Conservation (phyloP, 2,888 invertebrate species). For the Dasysyrphus tricinctus region DNA sequence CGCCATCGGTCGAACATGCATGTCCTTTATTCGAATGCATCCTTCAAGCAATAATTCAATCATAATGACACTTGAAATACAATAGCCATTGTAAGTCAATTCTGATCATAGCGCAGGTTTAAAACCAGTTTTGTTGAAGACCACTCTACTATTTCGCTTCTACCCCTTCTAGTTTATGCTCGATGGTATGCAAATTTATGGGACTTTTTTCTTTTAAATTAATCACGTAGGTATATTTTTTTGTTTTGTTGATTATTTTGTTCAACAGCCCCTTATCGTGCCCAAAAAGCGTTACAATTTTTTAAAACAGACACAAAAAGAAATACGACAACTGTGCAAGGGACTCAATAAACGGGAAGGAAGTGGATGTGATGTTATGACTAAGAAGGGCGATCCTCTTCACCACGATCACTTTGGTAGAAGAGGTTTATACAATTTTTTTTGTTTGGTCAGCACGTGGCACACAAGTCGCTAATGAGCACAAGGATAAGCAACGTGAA, state of each 20-base stretch:
- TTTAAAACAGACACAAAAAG: background rate
- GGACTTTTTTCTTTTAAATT: slow-evolving; percentile 14
- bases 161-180: slow-evolving; percentile 4
- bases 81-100: slow-evolving; percentile 26
- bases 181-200: slow-evolving; percentile 15
- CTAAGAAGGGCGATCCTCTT: slow-evolving; percentile 30
- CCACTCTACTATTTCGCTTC: slow-evolving; percentile 4
- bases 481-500: background rate
- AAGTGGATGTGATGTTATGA: slow-evolving; percentile 1
- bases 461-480: slow-evolving; percentile 32
- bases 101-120: slow-evolving; percentile 23
- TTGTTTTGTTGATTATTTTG: slow-evolving; percentile 27
- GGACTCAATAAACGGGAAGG: slow-evolving; percentile 27
- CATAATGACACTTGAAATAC: slow-evolving; percentile 49
- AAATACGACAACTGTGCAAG: slow-evolving; percentile 19
- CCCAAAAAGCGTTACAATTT: slow-evolving; percentile 54
- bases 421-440: slow-evolving; percentile 13
- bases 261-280: slow-evolving; percentile 45
- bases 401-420: slow-evolving; percentile 14
- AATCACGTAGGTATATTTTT: background rate
- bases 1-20: background rate
- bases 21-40: slow-evolving; percentile 32
- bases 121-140: slow-evolving; percentile 34
- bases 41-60: slow-evolving; percentile 45
- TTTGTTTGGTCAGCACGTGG: slow-evolving; percentile 17